Percentiles rank a stretch among this genome's conserved stretches.
Conservation (phyloP, 2,113 vertebrate genomes). For the Galbula dea region DNA sequence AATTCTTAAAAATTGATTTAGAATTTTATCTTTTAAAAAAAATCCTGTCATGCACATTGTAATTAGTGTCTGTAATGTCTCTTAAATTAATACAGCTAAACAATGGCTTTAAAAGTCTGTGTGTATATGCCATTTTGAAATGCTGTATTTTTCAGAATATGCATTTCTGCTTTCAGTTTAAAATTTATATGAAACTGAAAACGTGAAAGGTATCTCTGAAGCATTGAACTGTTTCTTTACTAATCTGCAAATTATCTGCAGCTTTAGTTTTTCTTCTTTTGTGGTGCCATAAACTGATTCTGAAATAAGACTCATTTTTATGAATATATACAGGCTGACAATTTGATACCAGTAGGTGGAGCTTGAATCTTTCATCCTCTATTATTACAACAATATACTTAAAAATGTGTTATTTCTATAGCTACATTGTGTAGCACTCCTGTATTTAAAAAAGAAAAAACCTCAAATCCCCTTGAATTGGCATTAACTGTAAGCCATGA, state of each 20-base stretch:
- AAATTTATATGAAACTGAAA: slow-evolving; percentile 45
- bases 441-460: neutral
- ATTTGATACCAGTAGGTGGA: neutral
- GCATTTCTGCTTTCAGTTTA: slow-evolving; percentile 51
- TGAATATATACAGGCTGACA: neutral
- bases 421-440: neutral
- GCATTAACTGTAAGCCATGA: neutral
- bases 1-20: slow-evolving; percentile 1
- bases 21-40: neutral
- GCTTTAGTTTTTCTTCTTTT: slow-evolving; percentile 31
- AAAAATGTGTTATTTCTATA: neutral
- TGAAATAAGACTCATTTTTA: neutral
- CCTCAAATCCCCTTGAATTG: neutral
- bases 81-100: neutral
- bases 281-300: slow-evolving; percentile 64
- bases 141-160: slow-evolving; percentile 41
- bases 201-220: slow-evolving; percentile 19
- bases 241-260: neutral
- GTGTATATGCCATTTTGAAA: neutral
- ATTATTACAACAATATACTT: neutral
- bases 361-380: neutral
- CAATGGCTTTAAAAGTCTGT: neutral
- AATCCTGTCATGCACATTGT: neutral
- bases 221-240: slow-evolving; percentile 40
- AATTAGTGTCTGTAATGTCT: neutral